These are phyloP conservation scores for Mormyrops boulengeri DNA, from an alignment of 2,797 vertebrate genomes.

Conservation along the genomic window DNA sequence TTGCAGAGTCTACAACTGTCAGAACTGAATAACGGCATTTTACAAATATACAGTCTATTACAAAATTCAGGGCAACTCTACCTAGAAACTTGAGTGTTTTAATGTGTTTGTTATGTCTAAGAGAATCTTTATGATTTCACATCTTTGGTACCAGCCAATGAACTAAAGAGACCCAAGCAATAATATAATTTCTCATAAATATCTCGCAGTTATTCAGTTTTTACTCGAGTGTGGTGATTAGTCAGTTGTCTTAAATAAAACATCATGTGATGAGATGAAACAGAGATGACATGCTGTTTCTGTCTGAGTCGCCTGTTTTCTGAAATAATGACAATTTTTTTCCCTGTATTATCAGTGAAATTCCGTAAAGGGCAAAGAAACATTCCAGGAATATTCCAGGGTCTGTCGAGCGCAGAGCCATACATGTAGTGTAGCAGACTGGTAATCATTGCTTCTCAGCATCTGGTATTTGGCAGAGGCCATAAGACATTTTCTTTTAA, in stretches of 20 bases:
- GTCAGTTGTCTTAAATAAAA: neutral
- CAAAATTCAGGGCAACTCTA: constrained; percentile 27
- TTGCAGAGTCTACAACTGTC: constrained; percentile 25
- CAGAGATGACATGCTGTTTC: neutral
- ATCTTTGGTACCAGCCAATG: constrained; percentile 3
- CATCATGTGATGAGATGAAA: constrained; percentile 1
- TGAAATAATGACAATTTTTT: neutral
- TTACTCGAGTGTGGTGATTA: constrained; percentile 16
- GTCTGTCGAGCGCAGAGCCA: neutral
- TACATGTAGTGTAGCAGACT: neutral
- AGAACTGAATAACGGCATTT: constrained; percentile 33
- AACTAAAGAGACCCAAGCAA: constrained; percentile 28
- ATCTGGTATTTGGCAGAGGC: constrained; percentile 3
- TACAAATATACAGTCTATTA: constrained; percentile 35
- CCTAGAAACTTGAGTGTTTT: constrained; percentile 36
- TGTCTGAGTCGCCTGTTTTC: neutral
- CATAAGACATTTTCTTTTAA: neutral
- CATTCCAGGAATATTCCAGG: constrained; percentile 14
- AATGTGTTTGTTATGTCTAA: constrained; percentile 22
- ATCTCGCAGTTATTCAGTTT: neutral
- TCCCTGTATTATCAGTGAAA: constrained; percentile 22
- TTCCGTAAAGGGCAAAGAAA: neutral
- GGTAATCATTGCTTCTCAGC: neutral
- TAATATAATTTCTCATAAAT: constrained; percentile 3
- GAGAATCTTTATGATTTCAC: constrained; percentile 2